Conservation (phyloP, 2,797 vertebrate species). For the Amphiprion clarkii region DNA sequence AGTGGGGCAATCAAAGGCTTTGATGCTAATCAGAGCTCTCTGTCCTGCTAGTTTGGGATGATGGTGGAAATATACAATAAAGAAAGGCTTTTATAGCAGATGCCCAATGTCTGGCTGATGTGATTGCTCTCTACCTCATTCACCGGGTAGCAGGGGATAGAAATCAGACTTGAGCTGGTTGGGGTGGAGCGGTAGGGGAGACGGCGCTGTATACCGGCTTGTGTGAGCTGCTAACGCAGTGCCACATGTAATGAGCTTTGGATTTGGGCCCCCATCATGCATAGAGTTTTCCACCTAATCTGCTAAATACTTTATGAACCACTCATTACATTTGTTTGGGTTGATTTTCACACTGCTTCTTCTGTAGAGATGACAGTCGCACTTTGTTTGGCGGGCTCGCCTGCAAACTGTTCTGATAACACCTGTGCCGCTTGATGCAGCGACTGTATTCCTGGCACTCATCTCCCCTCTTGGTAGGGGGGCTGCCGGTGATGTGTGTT, state of each 20-base stretch:
- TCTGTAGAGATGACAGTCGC: constrained; percentile 59
- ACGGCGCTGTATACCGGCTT: constrained; percentile 41
- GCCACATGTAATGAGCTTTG: constrained; percentile 76
- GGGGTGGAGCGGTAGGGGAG: neutral
- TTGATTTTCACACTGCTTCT: constrained; percentile 60
- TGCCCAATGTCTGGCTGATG: constrained; percentile 63
- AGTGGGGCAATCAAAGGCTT: constrained; percentile 85
- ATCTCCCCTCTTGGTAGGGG: constrained; percentile 59
- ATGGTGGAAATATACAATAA: constrained; percentile 78
- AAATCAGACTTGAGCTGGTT: constrained; percentile 64
- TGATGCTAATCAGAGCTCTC: constrained; percentile 84
- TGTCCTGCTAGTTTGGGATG: constrained; percentile 70
- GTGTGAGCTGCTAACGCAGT: constrained; percentile 58
- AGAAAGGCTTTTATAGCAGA: constrained; percentile 69
- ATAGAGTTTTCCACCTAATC: constrained; percentile 64
- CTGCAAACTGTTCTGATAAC: constrained; percentile 60
- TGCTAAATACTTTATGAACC: constrained; percentile 74
- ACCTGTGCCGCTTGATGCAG: constrained; percentile 77
- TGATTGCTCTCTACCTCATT: constrained; percentile 76
- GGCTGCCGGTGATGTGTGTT: constrained; percentile 61
- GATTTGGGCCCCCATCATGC: constrained; percentile 65
- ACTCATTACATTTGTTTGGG: constrained; percentile 72
- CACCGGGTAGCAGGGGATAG: constrained; percentile 48
- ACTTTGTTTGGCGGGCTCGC: constrained; percentile 68
- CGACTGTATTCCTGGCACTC: constrained; percentile 69